Evolutionary conservation across 2,113 vertebrate species (phyloP).

Genomic region (Menidia beryllina): DNA sequence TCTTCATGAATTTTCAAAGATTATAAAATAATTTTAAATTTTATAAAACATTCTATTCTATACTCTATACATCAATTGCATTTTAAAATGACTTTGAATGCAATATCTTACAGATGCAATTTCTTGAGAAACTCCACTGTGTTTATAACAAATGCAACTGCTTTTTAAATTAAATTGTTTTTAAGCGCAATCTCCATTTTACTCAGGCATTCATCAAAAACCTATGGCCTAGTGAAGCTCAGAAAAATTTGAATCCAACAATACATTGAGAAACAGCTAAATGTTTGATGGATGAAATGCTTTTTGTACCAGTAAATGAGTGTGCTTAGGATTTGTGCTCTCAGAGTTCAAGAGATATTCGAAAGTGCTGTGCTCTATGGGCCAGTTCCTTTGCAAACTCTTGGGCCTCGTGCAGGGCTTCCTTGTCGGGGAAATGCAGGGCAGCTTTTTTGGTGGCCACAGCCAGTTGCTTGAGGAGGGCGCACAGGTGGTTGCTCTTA

Average conservation of each 20-base stretch:
- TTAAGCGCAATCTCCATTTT: constrained; percentile 12
- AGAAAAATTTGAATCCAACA: neutral
- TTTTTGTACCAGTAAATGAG: constrained; percentile 11
- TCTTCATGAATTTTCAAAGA: constrained; percentile 11
- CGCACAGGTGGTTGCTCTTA: constrained; percentile 89
- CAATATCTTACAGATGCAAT: constrained; percentile 53
- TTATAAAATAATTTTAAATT: constrained; percentile 10
- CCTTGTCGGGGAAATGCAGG: constrained; percentile 79
- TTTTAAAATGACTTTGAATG: constrained; percentile 30
- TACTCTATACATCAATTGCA: constrained; percentile 18
- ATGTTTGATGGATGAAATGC: neutral
- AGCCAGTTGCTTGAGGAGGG: constrained; percentile 89
- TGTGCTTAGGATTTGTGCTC: neutral
- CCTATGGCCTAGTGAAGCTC: neutral
- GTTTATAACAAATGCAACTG: constrained; percentile 4
- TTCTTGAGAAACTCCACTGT: neutral
- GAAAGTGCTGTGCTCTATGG: constrained; percentile 83
- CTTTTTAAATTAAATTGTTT: constrained; percentile 9
- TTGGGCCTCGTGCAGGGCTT: constrained; percentile 79
- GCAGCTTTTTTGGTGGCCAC: constrained; percentile 91
- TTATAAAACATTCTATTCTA: constrained; percentile 32
- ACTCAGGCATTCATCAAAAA: constrained; percentile 1
- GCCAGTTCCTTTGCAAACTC: constrained; percentile 81
- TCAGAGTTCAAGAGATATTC: constrained; percentile 80
- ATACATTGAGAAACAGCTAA: neutral